Evolutionary conservation across 2,113 vertebrate genomes (phyloP).

Genomic region (Pygoscelis antarcticus): DNA sequence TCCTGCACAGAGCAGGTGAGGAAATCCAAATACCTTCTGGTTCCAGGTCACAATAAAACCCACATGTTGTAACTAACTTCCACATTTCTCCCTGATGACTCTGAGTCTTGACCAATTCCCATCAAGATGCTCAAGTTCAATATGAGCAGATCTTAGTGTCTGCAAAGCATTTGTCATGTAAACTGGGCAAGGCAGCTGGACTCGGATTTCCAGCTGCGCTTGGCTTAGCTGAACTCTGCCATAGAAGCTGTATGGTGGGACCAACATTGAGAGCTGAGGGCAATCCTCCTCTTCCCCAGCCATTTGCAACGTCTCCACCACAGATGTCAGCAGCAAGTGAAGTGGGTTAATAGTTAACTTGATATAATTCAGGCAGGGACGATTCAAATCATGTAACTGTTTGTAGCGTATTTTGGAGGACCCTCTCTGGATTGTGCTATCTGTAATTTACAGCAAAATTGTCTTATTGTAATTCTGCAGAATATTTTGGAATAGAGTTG

Average conservation of each 20-base stretch:
- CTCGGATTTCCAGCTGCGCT: not conserved
- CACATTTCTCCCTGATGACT: not conserved
- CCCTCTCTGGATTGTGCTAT: not conserved
- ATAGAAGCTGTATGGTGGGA: fast-evolving
- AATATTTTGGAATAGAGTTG: not conserved
- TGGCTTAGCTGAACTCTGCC: not conserved
- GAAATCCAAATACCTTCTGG: not conserved
- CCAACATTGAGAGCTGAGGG: not conserved
- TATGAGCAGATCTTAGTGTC: not conserved
- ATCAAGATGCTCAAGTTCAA: not conserved
- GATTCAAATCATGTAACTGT: not conserved
- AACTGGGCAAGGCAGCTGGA: not conserved
- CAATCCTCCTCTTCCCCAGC: not conserved
- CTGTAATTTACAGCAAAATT: not conserved
- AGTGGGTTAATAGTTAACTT: not conserved
- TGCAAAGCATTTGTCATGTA: not conserved
- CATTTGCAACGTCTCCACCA: not conserved
- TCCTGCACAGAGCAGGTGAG: not conserved
- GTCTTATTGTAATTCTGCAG: not conserved
- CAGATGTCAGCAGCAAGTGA: not conserved
- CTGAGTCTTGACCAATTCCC: not conserved
- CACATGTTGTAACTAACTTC: not conserved
- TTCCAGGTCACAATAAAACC: not conserved
- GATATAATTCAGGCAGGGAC: not conserved
- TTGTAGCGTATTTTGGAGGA: not conserved